Conservation (phyloP, 2,888 invertebrate species). For the Urechis unicinctus region DNA sequence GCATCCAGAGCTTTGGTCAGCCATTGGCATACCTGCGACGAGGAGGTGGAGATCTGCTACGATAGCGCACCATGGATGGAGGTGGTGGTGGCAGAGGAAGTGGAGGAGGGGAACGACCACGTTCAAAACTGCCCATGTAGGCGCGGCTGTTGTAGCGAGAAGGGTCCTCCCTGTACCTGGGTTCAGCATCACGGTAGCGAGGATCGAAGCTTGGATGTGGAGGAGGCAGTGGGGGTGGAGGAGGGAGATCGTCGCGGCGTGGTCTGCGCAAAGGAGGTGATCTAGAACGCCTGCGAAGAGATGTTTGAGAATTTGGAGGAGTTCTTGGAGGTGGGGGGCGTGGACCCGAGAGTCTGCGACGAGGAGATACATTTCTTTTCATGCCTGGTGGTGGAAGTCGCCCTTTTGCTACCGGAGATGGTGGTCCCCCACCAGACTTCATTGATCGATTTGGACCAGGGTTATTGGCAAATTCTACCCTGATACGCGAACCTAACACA, state of each 20-base stretch:
- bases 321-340: background rate
- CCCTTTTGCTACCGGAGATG: no score
- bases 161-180: background rate
- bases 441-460: background rate
- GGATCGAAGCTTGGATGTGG: background rate
- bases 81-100: constrained; percentile 4
- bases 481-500: background rate
- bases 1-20: no score
- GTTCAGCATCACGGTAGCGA: background rate
- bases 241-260: background rate
- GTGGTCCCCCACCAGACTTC: no score
- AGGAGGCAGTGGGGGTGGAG: background rate
- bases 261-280: background rate
- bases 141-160: no score
- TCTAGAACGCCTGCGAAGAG: background rate
- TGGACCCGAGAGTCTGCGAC: background rate
- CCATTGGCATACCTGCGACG: constrained; percentile 13
- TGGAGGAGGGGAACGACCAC: background rate
- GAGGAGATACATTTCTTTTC: no score
- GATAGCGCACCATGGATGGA: background rate
- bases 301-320: no score
- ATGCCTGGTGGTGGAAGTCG: no score
- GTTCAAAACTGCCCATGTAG: background rate
- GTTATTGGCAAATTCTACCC: constrained; percentile 4
- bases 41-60: constrained; percentile 2